phyloP scores from a whole-genome alignment of 1,140 invertebrate species.

The Drosophila navojoa region DNA sequence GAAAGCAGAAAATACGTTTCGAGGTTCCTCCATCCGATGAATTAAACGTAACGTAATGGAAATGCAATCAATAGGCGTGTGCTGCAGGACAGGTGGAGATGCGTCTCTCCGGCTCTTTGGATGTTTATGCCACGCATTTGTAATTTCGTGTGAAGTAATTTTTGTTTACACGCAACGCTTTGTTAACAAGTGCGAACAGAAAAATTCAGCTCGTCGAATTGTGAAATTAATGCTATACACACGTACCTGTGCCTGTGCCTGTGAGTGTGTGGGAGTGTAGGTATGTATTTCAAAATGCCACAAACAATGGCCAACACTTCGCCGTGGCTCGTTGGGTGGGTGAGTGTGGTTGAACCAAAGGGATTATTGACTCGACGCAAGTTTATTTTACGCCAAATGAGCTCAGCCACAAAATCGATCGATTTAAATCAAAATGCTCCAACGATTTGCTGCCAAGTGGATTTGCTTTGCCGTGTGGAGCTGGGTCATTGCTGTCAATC shows the following conservation, averaged over 20 bases:
- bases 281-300: conserved; percentile 59
- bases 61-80: conserved; percentile 36
- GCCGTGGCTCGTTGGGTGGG: conserved; percentile 6
- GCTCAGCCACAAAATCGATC: conserved; percentile 77
- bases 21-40: background rate
- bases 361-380: conserved; percentile 78
- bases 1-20: conserved; percentile 17
- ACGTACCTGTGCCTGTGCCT: background rate
- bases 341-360: conserved; percentile 48
- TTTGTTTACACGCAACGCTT: conserved; percentile 64
- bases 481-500: conserved; percentile 37
- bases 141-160: conserved; percentile 19
- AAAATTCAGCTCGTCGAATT: conserved; percentile 43
- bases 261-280: background rate
- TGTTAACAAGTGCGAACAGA: conserved; percentile 74
- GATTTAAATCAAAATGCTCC: conserved; percentile 73
- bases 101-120: background rate
- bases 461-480: conserved; percentile 16
- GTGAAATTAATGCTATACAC: conserved; percentile 47
- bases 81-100: conserved; percentile 19
- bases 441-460: conserved; percentile 43
- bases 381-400: conserved; percentile 82
- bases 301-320: conserved; percentile 41
- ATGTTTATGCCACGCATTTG: conserved; percentile 25
- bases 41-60: conserved; percentile 12